Evolutionary conservation across 2,113 vertebrate species (phyloP), one percentile per base, ranked within the genome.

Genomic region (Eclectus roratus): DNA sequence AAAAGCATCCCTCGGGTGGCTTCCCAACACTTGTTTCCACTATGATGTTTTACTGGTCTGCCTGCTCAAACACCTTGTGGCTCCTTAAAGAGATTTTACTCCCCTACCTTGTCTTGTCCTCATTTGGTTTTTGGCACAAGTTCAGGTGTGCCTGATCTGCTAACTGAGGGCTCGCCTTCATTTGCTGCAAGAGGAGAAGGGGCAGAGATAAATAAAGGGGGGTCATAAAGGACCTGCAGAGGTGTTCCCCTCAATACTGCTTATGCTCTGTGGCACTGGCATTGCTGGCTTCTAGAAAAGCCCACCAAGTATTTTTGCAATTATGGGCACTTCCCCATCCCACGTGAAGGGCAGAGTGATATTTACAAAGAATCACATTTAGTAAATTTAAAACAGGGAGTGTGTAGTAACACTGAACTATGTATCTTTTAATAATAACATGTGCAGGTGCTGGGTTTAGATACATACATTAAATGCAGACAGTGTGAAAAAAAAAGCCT

Each of bases 21-120:
- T 90, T 95, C 41, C 65, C 39, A 37, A 18, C 35, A 41, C 60
- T 89, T 23, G 13, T 88, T 93, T 92, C 80, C 79, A 82, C 91
- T 94, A 78, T 96, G 88, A 92, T 31, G 17, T 81, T 88, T 84
- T 71, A 60, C 35, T 88, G n/a, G 9, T 92, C 43, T 88, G 49
- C 58, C 55, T 89, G 73, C 65, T 84, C 61, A 79, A 56, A 84
- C 31, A 76, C 33, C 58, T 61, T 90, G 33, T 61, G n/a, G 58
- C 50, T 85, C n/a, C 70, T 93, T 53, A 79, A 87, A 69, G 13
- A 81, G 61, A 56, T 28, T 80, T 91, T 93, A 65, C 21, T 72
- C 56, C 43, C 37, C 56, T 88, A 19, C 39, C 12, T 87, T 68
- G 60, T 80, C 53, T 65, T 77, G 50, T 69, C 47, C 72, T 73